These are phyloP conservation scores for Siniperca knerii DNA, from an alignment of 2,113 vertebrate species.

Conservation along the genomic window DNA sequence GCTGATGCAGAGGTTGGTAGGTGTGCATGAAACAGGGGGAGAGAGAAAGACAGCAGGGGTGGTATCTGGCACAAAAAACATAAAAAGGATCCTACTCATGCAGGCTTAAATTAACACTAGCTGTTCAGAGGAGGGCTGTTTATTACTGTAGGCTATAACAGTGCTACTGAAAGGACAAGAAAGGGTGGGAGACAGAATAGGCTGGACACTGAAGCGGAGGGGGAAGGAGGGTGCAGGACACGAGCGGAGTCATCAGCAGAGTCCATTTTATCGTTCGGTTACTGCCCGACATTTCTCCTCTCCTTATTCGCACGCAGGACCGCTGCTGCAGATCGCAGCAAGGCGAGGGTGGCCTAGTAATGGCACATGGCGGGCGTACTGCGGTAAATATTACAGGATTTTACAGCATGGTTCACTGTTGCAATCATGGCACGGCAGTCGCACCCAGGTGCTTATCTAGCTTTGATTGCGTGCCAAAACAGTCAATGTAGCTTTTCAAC, in stretches of 20 bases:
- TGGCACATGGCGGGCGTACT: conserved; percentile 55
- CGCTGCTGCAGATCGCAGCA: conserved; percentile 32
- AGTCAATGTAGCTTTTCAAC: conserved; percentile 50
- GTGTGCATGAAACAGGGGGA: conserved; percentile 57
- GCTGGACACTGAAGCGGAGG: conserved; percentile 54
- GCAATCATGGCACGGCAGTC: conserved; percentile 88
- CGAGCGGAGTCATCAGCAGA: conserved; percentile 63
- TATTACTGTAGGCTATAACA: conserved; percentile 61
- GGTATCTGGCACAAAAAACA: conserved; percentile 56
- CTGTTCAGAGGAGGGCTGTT: conserved; percentile 61
- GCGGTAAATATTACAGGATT: conserved; percentile 60
- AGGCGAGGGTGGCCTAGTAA: conserved; percentile 56
- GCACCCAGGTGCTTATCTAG: conserved; percentile 87
- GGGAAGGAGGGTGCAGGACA: conserved; percentile 62
- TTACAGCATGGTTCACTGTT: conserved; percentile 77
- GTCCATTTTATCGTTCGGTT: conserved; percentile 71
- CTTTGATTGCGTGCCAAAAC: conserved; percentile 83
- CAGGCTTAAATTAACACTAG: conserved; percentile 62
- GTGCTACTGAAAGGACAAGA: conserved; percentile 69
- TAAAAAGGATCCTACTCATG: conserved; percentile 49
- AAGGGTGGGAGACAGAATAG: conserved; percentile 73
- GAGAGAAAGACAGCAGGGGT: conserved; percentile 47
- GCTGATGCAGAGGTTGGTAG: conserved; percentile 66
- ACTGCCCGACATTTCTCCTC: conserved; percentile 57
- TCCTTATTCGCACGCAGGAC: conserved; percentile 43